Conservation (phyloP, 2,888 invertebrate species). For the Rotaria macrura region DNA sequence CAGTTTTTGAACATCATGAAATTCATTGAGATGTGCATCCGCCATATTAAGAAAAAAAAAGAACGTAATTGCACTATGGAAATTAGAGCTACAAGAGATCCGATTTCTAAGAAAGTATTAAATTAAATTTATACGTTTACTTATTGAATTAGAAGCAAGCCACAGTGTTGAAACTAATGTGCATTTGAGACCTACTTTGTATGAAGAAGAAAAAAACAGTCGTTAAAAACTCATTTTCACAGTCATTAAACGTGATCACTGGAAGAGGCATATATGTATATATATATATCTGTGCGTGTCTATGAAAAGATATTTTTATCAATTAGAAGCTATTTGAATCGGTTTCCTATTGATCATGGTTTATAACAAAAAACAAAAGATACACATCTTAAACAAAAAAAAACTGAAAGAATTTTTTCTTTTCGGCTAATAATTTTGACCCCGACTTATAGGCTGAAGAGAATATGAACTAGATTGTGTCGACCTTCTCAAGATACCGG, state of each 20-base stretch:
- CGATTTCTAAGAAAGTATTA: background rate
- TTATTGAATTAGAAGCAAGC: too few relatives aligned
- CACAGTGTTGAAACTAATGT: too few relatives aligned
- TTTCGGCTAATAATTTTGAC: background rate
- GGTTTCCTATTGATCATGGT: background rate
- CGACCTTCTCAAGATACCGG: background rate
- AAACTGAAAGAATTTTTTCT: background rate
- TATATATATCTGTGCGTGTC: too few relatives aligned
- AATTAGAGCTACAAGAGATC: background rate
- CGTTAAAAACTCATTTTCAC: too few relatives aligned
- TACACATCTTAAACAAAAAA: background rate
- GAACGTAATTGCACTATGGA: background rate
- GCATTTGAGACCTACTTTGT: too few relatives aligned
- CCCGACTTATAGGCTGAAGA: background rate
- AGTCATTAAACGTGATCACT: too few relatives aligned
- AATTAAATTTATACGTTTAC: background rate
- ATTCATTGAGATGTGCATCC: background rate
- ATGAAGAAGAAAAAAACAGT: too few relatives aligned
- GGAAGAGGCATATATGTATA: too few relatives aligned
- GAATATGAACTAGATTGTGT: background rate
- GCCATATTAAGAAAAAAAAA: background rate
- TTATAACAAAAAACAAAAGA: background rate
- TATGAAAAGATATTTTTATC: too few relatives aligned
- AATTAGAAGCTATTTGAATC: background rate
- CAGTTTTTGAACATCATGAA: background rate